Evolutionary conservation across 2,113 vertebrate genomes (phyloP).

Genomic region (Mixornis gularis): DNA sequence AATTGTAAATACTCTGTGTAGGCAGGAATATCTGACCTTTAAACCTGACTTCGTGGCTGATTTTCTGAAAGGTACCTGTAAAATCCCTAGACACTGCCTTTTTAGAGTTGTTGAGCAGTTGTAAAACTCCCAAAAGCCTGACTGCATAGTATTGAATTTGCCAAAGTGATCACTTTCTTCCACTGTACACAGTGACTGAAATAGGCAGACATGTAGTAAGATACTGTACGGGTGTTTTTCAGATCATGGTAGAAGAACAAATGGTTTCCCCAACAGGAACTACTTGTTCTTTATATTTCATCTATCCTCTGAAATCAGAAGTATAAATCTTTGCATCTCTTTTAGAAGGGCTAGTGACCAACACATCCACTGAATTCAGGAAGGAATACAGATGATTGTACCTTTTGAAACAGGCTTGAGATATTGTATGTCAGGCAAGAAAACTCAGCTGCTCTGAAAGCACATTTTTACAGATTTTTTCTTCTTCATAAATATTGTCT

Average conservation of each 20-base stretch:
- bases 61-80: neutral
- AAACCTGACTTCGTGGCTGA: neutral
- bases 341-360: neutral
- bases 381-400: neutral
- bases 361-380: neutral
- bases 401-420: neutral
- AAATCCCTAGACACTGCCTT: neutral
- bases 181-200: neutral
- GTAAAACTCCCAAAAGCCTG: neutral
- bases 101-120: neutral
- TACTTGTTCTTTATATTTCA: neutral
- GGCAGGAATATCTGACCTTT: neutral
- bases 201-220: neutral
- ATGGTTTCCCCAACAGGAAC: neutral
- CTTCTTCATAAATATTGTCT: neutral
- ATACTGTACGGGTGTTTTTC: rapidly evolving
- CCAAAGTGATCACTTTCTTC: neutral
- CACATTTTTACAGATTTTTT: neutral
- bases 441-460: neutral
- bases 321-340: neutral
- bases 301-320: neutral
- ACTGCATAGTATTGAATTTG: neutral
- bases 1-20: neutral
- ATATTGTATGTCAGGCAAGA: neutral
- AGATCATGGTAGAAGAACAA: neutral